Conservation (phyloP, 1,140 invertebrate species). For the Cotesia glomerata region DNA sequence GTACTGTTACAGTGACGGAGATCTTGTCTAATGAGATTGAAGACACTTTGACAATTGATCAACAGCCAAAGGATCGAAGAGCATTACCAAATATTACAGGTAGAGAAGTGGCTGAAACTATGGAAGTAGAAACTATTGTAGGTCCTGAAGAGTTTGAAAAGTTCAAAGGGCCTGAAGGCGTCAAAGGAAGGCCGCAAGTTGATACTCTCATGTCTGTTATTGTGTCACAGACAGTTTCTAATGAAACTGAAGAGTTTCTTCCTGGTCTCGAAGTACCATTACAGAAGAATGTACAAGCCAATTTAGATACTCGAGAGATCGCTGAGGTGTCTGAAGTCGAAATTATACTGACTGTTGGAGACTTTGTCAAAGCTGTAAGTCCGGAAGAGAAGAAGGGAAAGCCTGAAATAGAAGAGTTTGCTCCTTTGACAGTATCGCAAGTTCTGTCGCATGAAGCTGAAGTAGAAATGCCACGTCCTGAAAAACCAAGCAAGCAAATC, state of each 20-base stretch:
- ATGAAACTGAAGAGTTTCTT: conserved; percentile 34
- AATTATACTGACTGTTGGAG: conserved; percentile 26
- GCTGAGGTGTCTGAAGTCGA: conserved; percentile 35
- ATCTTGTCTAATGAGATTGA: conserved; percentile 41
- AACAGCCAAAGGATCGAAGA: conserved; percentile 29
- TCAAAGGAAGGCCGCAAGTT: conserved; percentile 37
- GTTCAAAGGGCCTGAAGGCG: conserved; percentile 25
- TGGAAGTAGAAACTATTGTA: conserved; percentile 41
- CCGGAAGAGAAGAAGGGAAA: conserved; percentile 42
- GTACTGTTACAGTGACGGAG: conserved; percentile 46
- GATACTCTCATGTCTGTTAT: conserved; percentile 37
- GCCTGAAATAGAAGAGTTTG: conserved; percentile 47
- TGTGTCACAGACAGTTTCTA: conserved; percentile 37
- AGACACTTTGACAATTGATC: conserved; percentile 21
- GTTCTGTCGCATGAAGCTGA: conserved; percentile 51
- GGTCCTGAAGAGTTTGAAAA: conserved; percentile 32
- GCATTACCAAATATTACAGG: conserved; percentile 24
- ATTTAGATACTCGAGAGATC: conserved; percentile 37
- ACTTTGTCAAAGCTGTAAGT: conserved; percentile 25
- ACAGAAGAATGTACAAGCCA: conserved; percentile 21
- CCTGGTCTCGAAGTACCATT: conserved; percentile 31
- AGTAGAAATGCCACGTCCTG: conserved; percentile 32
- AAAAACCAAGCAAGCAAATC: conserved; percentile 27
- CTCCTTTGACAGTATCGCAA: conserved; percentile 51
- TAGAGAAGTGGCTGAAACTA: conserved; percentile 42